Evolutionary conservation across 2,888 invertebrate species (phyloP).

Genomic region (Brachyopa scutellaris): DNA sequence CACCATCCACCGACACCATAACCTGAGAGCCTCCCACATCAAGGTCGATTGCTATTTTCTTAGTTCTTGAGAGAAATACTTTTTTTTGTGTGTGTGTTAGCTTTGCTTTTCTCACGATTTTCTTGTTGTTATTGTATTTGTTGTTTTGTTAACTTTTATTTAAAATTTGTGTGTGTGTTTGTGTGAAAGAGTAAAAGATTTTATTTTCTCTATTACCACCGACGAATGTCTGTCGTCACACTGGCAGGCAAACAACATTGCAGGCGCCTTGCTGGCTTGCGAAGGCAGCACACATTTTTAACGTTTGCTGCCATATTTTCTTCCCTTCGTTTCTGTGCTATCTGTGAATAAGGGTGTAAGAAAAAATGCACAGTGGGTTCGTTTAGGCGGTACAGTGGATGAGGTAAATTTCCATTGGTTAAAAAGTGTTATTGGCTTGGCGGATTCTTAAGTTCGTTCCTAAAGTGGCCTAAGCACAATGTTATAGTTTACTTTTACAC

Average conservation of each 20-base stretch:
- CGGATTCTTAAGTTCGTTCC: too few relatives aligned
- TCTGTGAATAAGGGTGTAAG: background rate
- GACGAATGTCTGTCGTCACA: conserved; percentile 50
- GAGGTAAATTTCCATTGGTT: too few relatives aligned
- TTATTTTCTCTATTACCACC: conserved; percentile 39
- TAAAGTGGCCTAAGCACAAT: too few relatives aligned
- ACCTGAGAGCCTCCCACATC: conserved; percentile 48
- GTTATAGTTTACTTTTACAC: too few relatives aligned
- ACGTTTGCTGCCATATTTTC: too few relatives aligned
- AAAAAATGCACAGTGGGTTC: background rate
- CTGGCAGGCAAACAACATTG: conserved; percentile 37
- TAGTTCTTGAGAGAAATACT: conserved; percentile 52
- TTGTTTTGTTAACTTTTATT: conserved; percentile 14
- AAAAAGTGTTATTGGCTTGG: too few relatives aligned
- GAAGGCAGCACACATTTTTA: conserved; percentile 47
- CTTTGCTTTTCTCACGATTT: conserved; percentile 37
- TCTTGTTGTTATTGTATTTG: conserved; percentile 32
- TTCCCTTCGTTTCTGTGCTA: too few relatives aligned
- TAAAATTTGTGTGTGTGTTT: conserved; percentile 2
- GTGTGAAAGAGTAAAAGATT: conserved; percentile 11
- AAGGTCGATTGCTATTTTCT: conserved; percentile 72
- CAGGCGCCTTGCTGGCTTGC: conserved; percentile 34
- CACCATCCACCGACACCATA: background rate
- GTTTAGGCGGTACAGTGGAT: background rate
- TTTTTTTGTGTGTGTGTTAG: conserved; percentile 23